phyloP scores from a whole-genome alignment of 2,113 vertebrate species.

The rat (Rattus norvegicus) region GRCr8 NC_086031.1:25193501-25194000 shows the following conservation, averaged over 20 bases:
- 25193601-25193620: not conserved
- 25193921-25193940: too few relatives aligned
- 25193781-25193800: not conserved
- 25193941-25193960: not conserved
- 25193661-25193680: not conserved
- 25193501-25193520: not conserved
- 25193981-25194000: not conserved
- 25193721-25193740: not conserved
- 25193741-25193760: not conserved
- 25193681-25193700: not conserved
- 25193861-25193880: not conserved
- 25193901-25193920: not conserved
- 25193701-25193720: not conserved
- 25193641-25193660: not conserved
- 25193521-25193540: not conserved
- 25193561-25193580: not conserved
- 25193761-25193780: not conserved
- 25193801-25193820: not conserved
- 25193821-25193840: not conserved
- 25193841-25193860: not conserved
- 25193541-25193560: not conserved
- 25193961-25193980: not conserved
- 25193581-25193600: not conserved
- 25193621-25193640: not conserved
- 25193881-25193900: not conserved